Percentiles rank a stretch among this genome's conserved stretches.
Conservation (phyloP, 2,888 invertebrate species). For the Erebia epiphron region DNA sequence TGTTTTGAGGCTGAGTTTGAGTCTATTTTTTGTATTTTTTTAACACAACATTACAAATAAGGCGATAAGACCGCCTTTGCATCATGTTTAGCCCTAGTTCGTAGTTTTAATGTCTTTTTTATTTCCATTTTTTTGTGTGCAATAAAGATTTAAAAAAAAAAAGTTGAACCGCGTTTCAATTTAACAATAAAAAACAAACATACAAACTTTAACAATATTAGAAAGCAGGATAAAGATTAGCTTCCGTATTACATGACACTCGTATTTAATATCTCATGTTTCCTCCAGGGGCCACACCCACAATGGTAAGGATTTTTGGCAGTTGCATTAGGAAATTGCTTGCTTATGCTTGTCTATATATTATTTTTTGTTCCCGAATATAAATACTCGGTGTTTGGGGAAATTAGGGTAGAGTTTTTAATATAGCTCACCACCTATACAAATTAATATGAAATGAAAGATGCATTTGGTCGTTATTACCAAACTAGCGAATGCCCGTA, state of each 20-base stretch:
- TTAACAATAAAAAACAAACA: neutral
- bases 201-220: neutral
- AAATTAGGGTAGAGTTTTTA: neutral
- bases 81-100: too few relatives aligned
- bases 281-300: conserved; percentile 3
- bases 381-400: neutral
- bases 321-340: conserved; percentile 22
- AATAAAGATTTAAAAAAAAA: too few relatives aligned
- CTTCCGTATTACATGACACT: neutral
- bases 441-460: too few relatives aligned
- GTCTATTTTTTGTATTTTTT: too few relatives aligned
- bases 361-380: neutral
- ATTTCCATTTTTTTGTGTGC: too few relatives aligned
- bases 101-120: too few relatives aligned
- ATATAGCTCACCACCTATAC: too few relatives aligned
- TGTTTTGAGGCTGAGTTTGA: too few relatives aligned
- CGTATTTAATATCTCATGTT: conserved; percentile 14
- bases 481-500: too few relatives aligned
- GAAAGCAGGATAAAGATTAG: conserved; percentile 2
- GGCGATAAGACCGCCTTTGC: too few relatives aligned
- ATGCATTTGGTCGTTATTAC: too few relatives aligned
- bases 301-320: conserved; percentile 15
- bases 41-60: too few relatives aligned
- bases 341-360: conserved; percentile 3
- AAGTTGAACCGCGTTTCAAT: neutral